A percentile compares a stretch with the other conserved stretches of the same genome.
Evolutionary conservation across 2,888 invertebrate species (phyloP).

Genomic region (Pelosia muscerda): DNA sequence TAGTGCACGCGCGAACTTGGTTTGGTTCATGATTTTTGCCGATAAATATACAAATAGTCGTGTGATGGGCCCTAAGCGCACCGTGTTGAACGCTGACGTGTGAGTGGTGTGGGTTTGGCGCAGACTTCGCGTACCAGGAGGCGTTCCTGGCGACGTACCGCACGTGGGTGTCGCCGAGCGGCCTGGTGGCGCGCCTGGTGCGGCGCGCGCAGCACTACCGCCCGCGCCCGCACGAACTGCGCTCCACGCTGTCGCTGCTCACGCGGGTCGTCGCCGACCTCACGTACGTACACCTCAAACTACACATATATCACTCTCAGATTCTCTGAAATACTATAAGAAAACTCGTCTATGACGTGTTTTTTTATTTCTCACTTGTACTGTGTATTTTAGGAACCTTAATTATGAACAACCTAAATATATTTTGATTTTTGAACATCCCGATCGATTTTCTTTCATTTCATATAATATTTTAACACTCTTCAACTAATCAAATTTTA

Average conservation of each 20-base stretch:
- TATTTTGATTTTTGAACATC: no score
- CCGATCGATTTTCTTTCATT: background rate
- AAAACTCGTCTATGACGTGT: no score
- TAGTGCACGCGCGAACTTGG: no score
- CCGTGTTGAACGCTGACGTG: background rate
- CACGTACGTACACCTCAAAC: slow-evolving; percentile 90
- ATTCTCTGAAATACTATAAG: no score
- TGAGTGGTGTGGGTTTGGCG: slow-evolving; percentile 23
- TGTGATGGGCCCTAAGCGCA: background rate
- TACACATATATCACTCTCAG: no score
- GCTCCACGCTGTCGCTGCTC: slow-evolving; percentile 96
- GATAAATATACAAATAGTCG: background rate
- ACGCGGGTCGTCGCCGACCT: slow-evolving; percentile 98
- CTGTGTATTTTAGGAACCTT: no score
- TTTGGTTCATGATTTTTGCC: no score
- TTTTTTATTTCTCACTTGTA: no score
- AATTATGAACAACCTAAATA: no score
- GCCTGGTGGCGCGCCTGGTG: slow-evolving; percentile 94
- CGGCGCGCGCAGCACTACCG: slow-evolving; percentile 89
- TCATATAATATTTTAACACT: background rate
- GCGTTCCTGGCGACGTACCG: slow-evolving; percentile 99
- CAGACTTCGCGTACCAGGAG: slow-evolving; percentile 98
- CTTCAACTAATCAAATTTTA: slow-evolving; percentile 61
- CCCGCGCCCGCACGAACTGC: slow-evolving; percentile 89
- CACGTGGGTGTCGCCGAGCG: slow-evolving; percentile 96